Conservation (phyloP, 1,140 invertebrate species). For the Brachionus paranguensis region DNA sequence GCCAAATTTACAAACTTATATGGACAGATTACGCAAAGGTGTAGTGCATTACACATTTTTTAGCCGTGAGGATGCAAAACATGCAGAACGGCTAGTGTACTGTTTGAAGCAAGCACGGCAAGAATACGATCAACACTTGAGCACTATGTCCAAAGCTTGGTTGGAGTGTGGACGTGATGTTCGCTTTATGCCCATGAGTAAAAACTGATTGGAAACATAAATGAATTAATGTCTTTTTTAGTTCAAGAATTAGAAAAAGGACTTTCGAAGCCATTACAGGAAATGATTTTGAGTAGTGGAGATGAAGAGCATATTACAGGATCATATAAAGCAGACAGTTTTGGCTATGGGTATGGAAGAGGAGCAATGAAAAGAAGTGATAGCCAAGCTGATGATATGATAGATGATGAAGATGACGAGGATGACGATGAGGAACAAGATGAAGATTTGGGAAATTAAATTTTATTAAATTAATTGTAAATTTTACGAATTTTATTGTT, state of each 20-base stretch:
- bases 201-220: neutral
- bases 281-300: slow-evolving; percentile 34
- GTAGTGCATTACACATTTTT: slow-evolving; percentile 31
- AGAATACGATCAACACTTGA: slow-evolving; percentile 13
- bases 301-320: slow-evolving; percentile 25
- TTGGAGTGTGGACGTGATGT: slow-evolving; percentile 36
- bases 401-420: slow-evolving; percentile 41
- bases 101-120: slow-evolving; percentile 36
- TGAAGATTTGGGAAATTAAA: slow-evolving; percentile 26
- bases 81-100: slow-evolving; percentile 27
- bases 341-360: slow-evolving; percentile 15
- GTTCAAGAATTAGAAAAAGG: slow-evolving; percentile 37
- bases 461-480: neutral
- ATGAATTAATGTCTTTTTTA: neutral
- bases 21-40: slow-evolving; percentile 37
- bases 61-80: slow-evolving; percentile 25
- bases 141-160: slow-evolving; percentile 33
- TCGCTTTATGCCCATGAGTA: slow-evolving; percentile 31
- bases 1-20: slow-evolving; percentile 36
- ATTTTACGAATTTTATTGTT: neutral
- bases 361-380: slow-evolving; percentile 30
- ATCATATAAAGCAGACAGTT: neutral
- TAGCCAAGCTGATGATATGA: neutral
- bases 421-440: slow-evolving; percentile 42
- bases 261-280: slow-evolving; percentile 26